Evolutionary conservation across 2,113 vertebrate species (phyloP), one percentile per base, ranked within the genome.

Genomic region (Leucopternis melanops): DNA sequence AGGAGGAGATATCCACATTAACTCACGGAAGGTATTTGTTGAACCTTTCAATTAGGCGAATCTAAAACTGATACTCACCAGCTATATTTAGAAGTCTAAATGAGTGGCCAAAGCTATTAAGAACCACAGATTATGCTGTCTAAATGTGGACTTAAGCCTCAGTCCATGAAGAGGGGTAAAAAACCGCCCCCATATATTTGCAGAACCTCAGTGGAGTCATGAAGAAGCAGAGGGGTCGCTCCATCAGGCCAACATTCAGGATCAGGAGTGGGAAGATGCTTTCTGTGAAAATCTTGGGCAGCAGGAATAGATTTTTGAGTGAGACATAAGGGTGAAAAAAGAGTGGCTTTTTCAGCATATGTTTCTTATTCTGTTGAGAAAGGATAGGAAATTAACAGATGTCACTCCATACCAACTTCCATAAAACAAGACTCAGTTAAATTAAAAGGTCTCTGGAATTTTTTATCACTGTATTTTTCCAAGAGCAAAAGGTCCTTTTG

Each of bases 401-500:
- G 17, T n/a, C 79, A 44, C 85, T 97, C 83, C 61, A 81, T 72
- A 86, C 4, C 44, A 74, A 52, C 83, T 95, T 88, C 80, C 67
- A 79, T 89, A 69, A 93, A 93, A 49, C 62, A 61, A 88, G 79
- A 61, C 54, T 89, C 66, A 21, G 73, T 93, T 87, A 95, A 90
- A 96, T 94, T 81, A 94, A 95, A 92, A 87, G 75, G 42, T 63
- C 44, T 87, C 58, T 94, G 61, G 52, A 86, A 62, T 77, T 62
- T 82, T 95, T 92, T 85, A 73, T 54, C 62, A 25, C 70, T 66
- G 15, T 77, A 78, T 92, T 95, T 62, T 87, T 96, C 73, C 40
- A 89, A 88, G 65, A 96, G 75, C 52, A 88, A 93, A 95, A 92
- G 81, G 88, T 88, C 67, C 62, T 96, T 95, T 91, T 91, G 90